These are phyloP conservation scores for Hydrotaea cyrtoneurina DNA, from an alignment of 2,888 invertebrate species.

Conservation along the genomic window DNA sequence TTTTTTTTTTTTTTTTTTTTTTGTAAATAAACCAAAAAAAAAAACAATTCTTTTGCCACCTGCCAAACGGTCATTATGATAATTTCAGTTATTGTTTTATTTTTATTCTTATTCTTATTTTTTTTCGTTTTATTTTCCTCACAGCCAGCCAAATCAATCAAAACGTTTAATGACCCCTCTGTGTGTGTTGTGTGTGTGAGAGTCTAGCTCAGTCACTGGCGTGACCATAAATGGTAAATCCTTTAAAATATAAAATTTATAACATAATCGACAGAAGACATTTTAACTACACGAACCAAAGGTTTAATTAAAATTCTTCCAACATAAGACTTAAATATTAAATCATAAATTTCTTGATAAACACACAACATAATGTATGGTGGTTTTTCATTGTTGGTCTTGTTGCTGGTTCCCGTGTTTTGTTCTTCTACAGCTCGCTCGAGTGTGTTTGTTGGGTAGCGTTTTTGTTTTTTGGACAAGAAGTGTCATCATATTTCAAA, in stretches of 20 bases:
- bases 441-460: no score
- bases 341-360: constrained; percentile 64
- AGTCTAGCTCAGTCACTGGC: neutral
- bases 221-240: constrained; percentile 59
- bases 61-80: neutral
- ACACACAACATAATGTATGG: constrained; percentile 37
- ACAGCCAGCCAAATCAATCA: constrained; percentile 33
- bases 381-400: neutral
- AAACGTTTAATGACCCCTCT: constrained; percentile 65
- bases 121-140: no score
- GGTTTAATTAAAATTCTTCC: constrained; percentile 61
- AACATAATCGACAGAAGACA: constrained; percentile 60
- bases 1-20: no score
- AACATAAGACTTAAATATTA: constrained; percentile 60
- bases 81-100: no score
- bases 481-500: constrained; percentile 75
- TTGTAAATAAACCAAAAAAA: no score
- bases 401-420: neutral
- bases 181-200: neutral
- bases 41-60: no score
- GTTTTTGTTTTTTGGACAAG: constrained; percentile 71
- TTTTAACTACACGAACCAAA: constrained; percentile 10
- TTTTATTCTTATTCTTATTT: no score
- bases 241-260: constrained; percentile 54
- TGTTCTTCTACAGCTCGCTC: no score